Base-by-base conservation (phyloP, 2,888 invertebrate species). In the Axea sp. region DNA sequence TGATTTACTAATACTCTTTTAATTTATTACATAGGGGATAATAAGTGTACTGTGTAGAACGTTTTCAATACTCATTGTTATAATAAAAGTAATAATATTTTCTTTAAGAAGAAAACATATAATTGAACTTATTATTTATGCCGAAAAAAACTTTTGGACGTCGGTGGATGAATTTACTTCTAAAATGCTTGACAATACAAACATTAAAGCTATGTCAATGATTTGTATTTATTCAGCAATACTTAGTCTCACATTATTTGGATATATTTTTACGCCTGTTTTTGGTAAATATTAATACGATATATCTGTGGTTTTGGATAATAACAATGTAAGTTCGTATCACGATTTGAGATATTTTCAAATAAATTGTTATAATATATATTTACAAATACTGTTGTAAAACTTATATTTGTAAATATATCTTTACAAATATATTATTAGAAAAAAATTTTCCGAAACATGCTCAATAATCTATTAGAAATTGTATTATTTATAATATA, bases 201-300 rank as follows among this genome's bases (percentile, higher is more conserved):
- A 60, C 22, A 3, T 12, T 0, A 53, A 47, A 45, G 9, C 31
- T 8, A 4, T 45, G 9, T 12, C 15, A 6, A 51, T 43, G 35
- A 60, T 45, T 19, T 60, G 7, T 17, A 12, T 43, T n/a, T 68
- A 68, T 41, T 51, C 68, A 2, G 59, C 22, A 15, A 43, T 51
- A 7, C 11, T 68, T 1, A 51, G 39, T 33, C 7, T 41, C 5
- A 68, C 68, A 1, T 51, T 68, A 31, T 59, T 59, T 45, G 68
- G 68, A 15, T 68, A 68, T 8, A 68, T 68, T 8, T 68, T 60
- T 11, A 68, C 68, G 0, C 68, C 68, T n/a, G 5, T 68, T 6
- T 68, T 68, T 51, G 67, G 67, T 68, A 59, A 68, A 6, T n/a
- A n/a, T n/a, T n/a, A n/a, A n/a, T n/a, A n/a, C n/a, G n/a, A n/a